These are phyloP conservation scores for Stichodactyla mertensii DNA, from an alignment of 64 coral and sea anemone genomes.

Conservation along the genomic window DNA sequence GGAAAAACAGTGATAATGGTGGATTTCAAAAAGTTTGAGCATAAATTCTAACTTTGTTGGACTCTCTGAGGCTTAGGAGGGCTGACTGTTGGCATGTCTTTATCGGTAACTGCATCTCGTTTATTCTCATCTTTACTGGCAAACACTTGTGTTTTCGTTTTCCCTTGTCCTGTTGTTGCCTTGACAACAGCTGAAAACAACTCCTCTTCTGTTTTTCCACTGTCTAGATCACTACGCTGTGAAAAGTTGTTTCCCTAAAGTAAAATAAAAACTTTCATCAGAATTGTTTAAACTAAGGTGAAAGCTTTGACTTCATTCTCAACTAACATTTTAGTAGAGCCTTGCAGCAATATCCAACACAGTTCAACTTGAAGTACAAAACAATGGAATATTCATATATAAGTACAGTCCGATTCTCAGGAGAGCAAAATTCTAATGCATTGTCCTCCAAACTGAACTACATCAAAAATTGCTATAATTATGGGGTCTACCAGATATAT, in stretches of 20 bases:
- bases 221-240: conserved; percentile 34
- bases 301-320: too few relatives aligned
- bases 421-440: too few relatives aligned
- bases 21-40: not conserved
- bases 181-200: conserved; percentile 32
- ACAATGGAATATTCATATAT: too few relatives aligned
- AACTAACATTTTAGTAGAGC: too few relatives aligned
- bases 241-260: not conserved
- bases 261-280: not conserved
- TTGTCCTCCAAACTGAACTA: too few relatives aligned
- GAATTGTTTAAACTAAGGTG: too few relatives aligned
- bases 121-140: not conserved
- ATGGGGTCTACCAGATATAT: too few relatives aligned
- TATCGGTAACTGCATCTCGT: not conserved
- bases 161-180: not conserved
- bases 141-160: not conserved
- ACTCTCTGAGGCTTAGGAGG: conserved; percentile 15
- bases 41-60: conserved; percentile 1
- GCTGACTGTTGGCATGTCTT: not conserved
- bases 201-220: conserved; percentile 58
- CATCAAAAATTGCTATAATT: too few relatives aligned
- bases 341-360: too few relatives aligned
- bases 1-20: not conserved
- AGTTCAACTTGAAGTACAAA: too few relatives aligned
- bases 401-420: too few relatives aligned